phyloP scores from a whole-genome alignment of 2,797 vertebrate genomes.

The Chaetophractus vellerosus region DNA sequence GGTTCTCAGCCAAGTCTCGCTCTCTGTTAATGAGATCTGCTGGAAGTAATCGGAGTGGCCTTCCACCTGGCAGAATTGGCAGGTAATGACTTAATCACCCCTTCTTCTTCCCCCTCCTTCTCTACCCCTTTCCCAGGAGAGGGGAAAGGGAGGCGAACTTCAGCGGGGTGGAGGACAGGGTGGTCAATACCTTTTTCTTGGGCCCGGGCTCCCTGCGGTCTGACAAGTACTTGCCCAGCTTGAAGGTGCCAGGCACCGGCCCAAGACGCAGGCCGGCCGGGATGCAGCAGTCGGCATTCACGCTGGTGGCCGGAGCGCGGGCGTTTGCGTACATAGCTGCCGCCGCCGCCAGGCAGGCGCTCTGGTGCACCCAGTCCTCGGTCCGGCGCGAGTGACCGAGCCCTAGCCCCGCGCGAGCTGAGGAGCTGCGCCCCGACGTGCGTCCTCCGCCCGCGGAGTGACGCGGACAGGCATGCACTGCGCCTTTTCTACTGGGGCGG shows the following conservation, averaged over 20 bases:
- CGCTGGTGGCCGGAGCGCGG: constrained; percentile 94
- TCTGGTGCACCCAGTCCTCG: constrained; percentile 92
- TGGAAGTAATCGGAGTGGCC: neutral
- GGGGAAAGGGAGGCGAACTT: neutral
- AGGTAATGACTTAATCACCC: constrained; percentile 40
- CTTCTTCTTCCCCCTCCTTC: neutral
- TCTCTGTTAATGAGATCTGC: constrained; percentile 31
- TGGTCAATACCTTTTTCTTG: constrained; percentile 95
- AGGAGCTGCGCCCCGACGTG: constrained; percentile 92
- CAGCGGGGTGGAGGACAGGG: constrained; percentile 49
- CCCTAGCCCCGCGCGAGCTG: constrained; percentile 70
- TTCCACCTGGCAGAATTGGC: neutral
- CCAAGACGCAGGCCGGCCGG: constrained; percentile 95
- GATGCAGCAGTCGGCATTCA: constrained; percentile 96
- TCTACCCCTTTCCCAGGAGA: neutral
- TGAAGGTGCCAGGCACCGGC: constrained; percentile 95
- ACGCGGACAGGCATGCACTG: constrained; percentile 92
- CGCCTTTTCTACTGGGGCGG: constrained; percentile 96
- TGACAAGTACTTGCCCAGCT: constrained; percentile 97
- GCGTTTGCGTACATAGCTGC: constrained; percentile 93
- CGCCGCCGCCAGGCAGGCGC: constrained; percentile 87
- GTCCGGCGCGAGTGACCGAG: constrained; percentile 89
- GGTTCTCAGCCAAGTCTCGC: neutral
- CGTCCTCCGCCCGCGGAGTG: constrained; percentile 96
- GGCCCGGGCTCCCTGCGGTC: constrained; percentile 97